Evolutionary conservation across 2,113 vertebrate species (phyloP), one percentile per base, ranked within the genome.

Genomic region (Anser brachyrhynchus): DNA sequence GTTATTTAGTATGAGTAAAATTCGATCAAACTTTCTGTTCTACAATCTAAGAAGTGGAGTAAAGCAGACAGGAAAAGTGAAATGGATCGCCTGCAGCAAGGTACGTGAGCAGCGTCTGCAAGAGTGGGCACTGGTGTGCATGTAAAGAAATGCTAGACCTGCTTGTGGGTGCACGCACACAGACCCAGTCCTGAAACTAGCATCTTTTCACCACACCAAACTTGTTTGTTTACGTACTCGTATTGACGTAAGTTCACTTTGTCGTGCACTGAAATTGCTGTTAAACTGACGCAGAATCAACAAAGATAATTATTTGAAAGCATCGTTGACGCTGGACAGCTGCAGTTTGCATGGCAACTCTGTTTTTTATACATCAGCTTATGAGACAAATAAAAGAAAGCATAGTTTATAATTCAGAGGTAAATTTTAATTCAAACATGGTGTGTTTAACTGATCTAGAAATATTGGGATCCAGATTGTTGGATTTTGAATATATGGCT

Each of bases 401-500:
- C 2, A 1, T 57, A 16, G 5, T 79, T 91, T 91, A 37, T 79
- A 88, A 73, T 77, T 83, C 37, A 80, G 35, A 88, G 16, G 6
- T 52, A 66, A 54, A 43, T 59, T 85, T 5, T 90, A 59, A 54
- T 93, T 95, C 62, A n/a, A 65, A 31, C 22, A 37, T 0, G 0
- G 3, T 58, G 28, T 61, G 20, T 84, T 91, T 87, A 75, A 65
- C 13, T 54, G 18, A 49, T 81, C 10, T 84, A 54, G 77, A 73
- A 79, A 82, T 87, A 94, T 21, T 91, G 84, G 33, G n/a, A 86
- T 46, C 10, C 35, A 69, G 62, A 79, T 84, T 92, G 83, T 93
- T 93, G 92, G 2, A 33, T 57, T 93, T 72, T 59, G 44, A 91
- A 78, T 76, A 28, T 54, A 44, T 51, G 43, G 76, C 12, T 91